Evolutionary conservation across 1,140 invertebrate genomes (phyloP).

Genomic region (Anastrepha obliqua): DNA sequence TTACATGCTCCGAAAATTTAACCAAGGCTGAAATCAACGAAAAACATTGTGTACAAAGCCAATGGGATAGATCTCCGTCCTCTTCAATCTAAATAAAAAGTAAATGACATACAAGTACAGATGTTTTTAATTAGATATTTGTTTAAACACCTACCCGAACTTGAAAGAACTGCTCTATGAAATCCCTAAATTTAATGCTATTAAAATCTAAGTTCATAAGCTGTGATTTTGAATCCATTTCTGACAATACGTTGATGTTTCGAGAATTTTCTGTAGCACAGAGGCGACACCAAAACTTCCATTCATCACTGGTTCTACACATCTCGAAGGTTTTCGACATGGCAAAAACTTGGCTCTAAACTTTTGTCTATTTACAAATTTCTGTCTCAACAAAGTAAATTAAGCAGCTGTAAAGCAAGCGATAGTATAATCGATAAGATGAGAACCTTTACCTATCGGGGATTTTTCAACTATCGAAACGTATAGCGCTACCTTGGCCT

Average conservation of each 20-base stretch:
- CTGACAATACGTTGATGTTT: slow-evolving; percentile 66
- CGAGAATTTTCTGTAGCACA: slow-evolving; percentile 68
- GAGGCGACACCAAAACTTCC: slow-evolving; percentile 69
- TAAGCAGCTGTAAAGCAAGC: no score
- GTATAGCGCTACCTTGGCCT: no score
- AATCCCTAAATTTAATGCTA: slow-evolving; percentile 61
- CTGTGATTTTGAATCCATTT: slow-evolving; percentile 39
- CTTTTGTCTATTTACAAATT: no score
- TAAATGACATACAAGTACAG: neutral
- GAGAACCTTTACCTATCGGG: no score
- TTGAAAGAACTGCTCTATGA: slow-evolving; percentile 68
- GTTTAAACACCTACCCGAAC: slow-evolving; percentile 64
- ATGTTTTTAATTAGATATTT: neutral
- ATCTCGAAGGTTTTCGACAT: no score
- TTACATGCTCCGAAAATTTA: slow-evolving; percentile 66
- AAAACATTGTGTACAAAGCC: slow-evolving; percentile 66
- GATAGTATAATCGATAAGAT: no score
- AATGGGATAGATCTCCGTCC: slow-evolving; percentile 64
- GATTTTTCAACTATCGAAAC: no score
- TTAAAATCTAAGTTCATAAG: no score
- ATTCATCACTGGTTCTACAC: slow-evolving; percentile 50
- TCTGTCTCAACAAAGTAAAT: no score
- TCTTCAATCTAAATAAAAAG: slow-evolving; percentile 61
- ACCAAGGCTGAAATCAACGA: slow-evolving; percentile 63
- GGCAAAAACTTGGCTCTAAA: no score